These are phyloP conservation scores for Syngnathus rostellatus DNA, from an alignment of 2,797 vertebrate species.

Conservation along the genomic window DNA sequence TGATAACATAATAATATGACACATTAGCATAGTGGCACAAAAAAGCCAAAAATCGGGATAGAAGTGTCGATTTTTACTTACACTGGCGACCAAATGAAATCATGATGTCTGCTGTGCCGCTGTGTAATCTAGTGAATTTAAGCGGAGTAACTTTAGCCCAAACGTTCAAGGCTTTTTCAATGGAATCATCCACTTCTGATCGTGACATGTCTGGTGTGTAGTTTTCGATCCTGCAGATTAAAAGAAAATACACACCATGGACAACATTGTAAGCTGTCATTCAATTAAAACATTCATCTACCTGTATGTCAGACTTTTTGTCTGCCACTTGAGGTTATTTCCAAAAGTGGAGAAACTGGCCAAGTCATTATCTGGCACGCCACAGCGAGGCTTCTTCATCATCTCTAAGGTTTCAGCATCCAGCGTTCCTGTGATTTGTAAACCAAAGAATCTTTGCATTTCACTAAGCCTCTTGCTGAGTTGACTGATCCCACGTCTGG, in stretches of 20 bases:
- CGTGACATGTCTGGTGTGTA: conserved; percentile 81
- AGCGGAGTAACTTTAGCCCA: conserved; percentile 85
- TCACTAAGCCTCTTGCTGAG: conserved; percentile 68
- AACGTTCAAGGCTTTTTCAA: conserved; percentile 74
- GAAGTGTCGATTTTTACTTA: conserved; percentile 13
- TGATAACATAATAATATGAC: too few species aligned
- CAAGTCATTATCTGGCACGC: conserved; percentile 69
- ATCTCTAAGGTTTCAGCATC: conserved; percentile 71
- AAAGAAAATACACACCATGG: neutral
- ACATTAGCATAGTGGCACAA: too few species aligned
- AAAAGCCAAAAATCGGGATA: neutral
- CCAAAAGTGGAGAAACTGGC: conserved; percentile 64
- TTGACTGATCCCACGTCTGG: conserved; percentile 15
- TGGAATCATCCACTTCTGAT: conserved; percentile 75
- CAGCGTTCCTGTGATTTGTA: conserved; percentile 74
- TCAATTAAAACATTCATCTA: conserved; percentile 38
- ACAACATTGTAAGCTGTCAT: neutral
- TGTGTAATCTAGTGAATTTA: conserved; percentile 71
- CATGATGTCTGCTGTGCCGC: conserved; percentile 82
- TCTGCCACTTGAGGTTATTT: conserved; percentile 69
- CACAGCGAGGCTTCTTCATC: conserved; percentile 88
- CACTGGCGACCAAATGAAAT: conserved; percentile 72
- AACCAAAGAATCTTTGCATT: conserved; percentile 76
- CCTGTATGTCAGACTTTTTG: conserved; percentile 81
- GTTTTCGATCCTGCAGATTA: conserved; percentile 75